Percentiles rank a stretch among this genome's conserved stretches.
These are phyloP conservation scores for Delphinapterus leucas DNA, from an alignment of 2,113 vertebrate species.

Conservation along the genomic window DNA sequence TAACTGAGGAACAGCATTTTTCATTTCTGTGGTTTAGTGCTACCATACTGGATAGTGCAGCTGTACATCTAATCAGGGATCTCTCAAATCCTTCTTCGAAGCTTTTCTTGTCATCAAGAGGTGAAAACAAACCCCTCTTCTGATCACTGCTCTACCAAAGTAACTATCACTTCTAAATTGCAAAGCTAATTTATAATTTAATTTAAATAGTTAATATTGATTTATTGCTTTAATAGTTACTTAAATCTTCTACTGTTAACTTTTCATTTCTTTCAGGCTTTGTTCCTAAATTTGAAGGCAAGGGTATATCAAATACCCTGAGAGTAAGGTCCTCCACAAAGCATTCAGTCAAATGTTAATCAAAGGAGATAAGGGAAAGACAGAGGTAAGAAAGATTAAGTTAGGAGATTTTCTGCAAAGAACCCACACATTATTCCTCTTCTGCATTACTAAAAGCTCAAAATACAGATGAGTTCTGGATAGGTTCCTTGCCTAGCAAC, in stretches of 20 bases:
- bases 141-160: neutral
- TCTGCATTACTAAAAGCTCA: neutral
- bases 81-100: neutral
- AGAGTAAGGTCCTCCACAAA: neutral
- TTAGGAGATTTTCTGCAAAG: neutral
- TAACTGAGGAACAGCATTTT: neutral
- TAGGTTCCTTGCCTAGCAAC: neutral
- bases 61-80: neutral
- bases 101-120: neutral
- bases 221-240: neutral
- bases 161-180: neutral
- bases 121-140: neutral
- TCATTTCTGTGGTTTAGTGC: neutral
- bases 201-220: neutral
- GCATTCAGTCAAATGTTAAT: neutral
- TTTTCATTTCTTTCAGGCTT: constrained; percentile 24
- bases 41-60: neutral
- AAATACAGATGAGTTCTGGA: neutral
- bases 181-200: neutral
- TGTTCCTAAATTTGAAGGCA: constrained; percentile 19
- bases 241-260: constrained; percentile 8
- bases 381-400: neutral
- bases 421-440: neutral
- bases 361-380: neutral
- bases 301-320: neutral